These are phyloP conservation scores for Platerodrilus igneus DNA, from an alignment of 2,888 invertebrate species.

Conservation along the genomic window DNA sequence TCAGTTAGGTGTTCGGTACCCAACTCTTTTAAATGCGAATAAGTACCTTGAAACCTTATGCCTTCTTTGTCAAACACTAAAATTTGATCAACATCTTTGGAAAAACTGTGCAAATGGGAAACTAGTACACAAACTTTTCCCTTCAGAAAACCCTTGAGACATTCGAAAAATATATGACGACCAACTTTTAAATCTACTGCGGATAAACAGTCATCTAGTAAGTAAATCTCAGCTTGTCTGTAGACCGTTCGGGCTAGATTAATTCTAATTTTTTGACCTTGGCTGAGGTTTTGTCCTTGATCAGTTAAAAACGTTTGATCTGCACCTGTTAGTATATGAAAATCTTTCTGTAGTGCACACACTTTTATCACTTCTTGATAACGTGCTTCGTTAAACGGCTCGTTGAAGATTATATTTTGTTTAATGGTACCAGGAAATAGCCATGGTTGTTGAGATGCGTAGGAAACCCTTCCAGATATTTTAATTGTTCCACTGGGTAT, in stretches of 20 bases:
- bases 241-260: constrained; percentile 71
- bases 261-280: constrained; percentile 74
- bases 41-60: constrained; percentile 59
- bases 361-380: constrained; percentile 57
- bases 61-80: constrained; percentile 53
- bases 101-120: constrained; percentile 62
- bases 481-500: constrained; percentile 57
- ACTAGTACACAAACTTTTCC: constrained; percentile 57
- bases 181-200: constrained; percentile 73
- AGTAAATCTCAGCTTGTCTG: constrained; percentile 66
- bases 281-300: constrained; percentile 69
- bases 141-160: constrained; percentile 55
- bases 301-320: constrained; percentile 75
- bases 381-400: constrained; percentile 51
- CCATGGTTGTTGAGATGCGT: constrained; percentile 60
- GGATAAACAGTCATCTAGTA: constrained; percentile 72
- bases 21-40: constrained; percentile 33
- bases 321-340: constrained; percentile 64
- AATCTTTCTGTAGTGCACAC: constrained; percentile 61
- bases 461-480: constrained; percentile 56
- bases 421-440: constrained; percentile 55
- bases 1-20: constrained; percentile 6
- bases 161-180: constrained; percentile 63
- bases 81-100: constrained; percentile 50
- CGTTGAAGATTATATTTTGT: constrained; percentile 73